Evolutionary conservation across 2,797 vertebrate species (phyloP).

Genomic region (Picus viridis): DNA sequence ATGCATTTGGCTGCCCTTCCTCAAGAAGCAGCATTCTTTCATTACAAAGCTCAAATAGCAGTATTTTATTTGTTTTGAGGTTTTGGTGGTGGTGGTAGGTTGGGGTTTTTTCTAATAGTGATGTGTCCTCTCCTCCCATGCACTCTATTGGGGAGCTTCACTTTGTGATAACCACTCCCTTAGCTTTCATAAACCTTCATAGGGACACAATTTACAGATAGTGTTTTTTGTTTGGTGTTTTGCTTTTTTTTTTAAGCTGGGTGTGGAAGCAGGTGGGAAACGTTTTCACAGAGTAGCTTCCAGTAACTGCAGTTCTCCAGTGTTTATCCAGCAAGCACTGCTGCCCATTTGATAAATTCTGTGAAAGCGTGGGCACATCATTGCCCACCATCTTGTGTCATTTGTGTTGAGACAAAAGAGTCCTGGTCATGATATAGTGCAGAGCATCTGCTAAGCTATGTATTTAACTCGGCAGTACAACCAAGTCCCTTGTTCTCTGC

Average conservation of each 20-base stretch:
- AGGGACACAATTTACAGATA: not conserved
- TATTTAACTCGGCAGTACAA: not conserved
- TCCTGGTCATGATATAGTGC: not conserved
- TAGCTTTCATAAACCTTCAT: not conserved
- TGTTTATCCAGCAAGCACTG: not conserved
- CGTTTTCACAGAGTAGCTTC: not conserved
- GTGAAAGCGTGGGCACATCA: not conserved
- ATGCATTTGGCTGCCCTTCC: not conserved
- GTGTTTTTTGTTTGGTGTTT: too few species aligned
- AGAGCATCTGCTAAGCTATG: too few species aligned
- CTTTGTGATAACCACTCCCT: not conserved
- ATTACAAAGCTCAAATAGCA: not conserved
- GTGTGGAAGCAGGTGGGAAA: not conserved
- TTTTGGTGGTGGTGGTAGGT: too few species aligned
- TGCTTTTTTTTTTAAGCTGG: not conserved
- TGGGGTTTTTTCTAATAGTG: not conserved
- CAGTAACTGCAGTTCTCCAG: not conserved
- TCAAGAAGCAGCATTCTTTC: not conserved
- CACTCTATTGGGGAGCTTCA: not conserved
- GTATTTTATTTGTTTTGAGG: not conserved
- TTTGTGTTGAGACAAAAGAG: not conserved
- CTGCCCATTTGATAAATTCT: not conserved
- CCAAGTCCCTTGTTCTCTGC: not conserved
- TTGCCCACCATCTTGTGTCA: not conserved
- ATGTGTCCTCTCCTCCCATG: not conserved